Base-by-base conservation (phyloP, 2,113 vertebrate genomes). In the Ageneiosus marmoratus region DNA sequence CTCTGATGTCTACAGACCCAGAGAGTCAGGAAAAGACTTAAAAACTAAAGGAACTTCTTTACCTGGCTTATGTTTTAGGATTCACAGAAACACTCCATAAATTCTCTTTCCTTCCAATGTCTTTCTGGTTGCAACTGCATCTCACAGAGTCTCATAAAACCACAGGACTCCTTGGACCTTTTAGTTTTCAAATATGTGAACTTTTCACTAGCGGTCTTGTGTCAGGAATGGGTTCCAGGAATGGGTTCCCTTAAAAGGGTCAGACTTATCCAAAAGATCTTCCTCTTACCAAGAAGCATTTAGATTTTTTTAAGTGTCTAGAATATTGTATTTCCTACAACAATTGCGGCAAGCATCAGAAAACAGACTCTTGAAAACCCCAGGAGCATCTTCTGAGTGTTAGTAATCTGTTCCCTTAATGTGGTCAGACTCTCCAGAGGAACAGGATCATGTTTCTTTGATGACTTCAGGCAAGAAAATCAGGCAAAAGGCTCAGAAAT, bases 41-140 rank as follows among this genome's bases (percentile, higher is more conserved):
- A 9, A 70, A 70, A 13, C 41, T 6, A 27, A 65, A 89, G 96
- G 90, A 96, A 92, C 89, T 90, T 97, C 89, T 96, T 93, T 5
- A 85, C 82, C 1, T 92, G 87, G 91, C 75, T 4, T 41, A n/a
- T n/a, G n/a, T n/a, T n/a, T n/a, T n/a, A n/a, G n/a, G 32, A 37
- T 67, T 67, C 32, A 20, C 16, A 67, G 3, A 22, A 20, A 8
- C 18, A 67, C 34, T 8, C 1, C 20, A n/a, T 24, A n/a, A 70
- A n/a, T 70, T 70, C 67, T n/a, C 13, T 12, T 70, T 22, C 44
- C 7, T 32, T 63, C 60, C 32, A 37, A 4, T 16, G 18, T 67
- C 13, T 32, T 63, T 63, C 27, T 13, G 15, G 13, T 29, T 32
- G 27, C 27, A 32, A 4, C 9, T 12, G 24, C 24, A 13, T 27